A percentile compares a stretch with the other conserved stretches of the same genome.
Evolutionary conservation across 1,140 invertebrate species (phyloP).

Genomic region (Cydia strobilella): DNA sequence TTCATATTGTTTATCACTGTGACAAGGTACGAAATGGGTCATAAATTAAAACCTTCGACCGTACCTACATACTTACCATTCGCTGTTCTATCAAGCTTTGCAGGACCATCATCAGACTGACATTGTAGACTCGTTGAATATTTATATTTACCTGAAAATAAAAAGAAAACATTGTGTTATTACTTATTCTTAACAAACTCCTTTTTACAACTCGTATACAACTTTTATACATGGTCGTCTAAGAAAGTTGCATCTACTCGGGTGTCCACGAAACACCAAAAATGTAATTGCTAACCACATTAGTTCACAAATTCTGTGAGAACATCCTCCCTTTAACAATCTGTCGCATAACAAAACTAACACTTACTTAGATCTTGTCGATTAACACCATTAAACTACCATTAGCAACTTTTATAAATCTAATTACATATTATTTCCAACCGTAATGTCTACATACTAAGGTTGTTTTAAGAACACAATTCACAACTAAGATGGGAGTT

Average conservation of each 20-base stretch:
- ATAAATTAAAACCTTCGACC: too few relatives aligned
- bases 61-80: neutral
- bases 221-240: neutral
- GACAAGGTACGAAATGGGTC: too few relatives aligned
- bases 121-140: neutral
- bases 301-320: neutral
- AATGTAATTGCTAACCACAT: neutral
- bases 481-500: neutral
- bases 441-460: neutral
- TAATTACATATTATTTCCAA: neutral
- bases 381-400: neutral
- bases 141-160: neutral
- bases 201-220: too few relatives aligned
- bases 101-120: neutral
- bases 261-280: neutral
- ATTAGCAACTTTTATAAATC: neutral
- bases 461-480: neutral
- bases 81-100: neutral
- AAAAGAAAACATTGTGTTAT: neutral
- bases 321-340: neutral
- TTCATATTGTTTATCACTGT: too few relatives aligned
- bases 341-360: slow-evolving; percentile 13
- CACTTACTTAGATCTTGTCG: neutral
- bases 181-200: too few relatives aligned
- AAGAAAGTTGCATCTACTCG: neutral